Evolutionary conservation across 2,113 vertebrate species (phyloP).

Genomic region (Cheilinus undulatus): DNA sequence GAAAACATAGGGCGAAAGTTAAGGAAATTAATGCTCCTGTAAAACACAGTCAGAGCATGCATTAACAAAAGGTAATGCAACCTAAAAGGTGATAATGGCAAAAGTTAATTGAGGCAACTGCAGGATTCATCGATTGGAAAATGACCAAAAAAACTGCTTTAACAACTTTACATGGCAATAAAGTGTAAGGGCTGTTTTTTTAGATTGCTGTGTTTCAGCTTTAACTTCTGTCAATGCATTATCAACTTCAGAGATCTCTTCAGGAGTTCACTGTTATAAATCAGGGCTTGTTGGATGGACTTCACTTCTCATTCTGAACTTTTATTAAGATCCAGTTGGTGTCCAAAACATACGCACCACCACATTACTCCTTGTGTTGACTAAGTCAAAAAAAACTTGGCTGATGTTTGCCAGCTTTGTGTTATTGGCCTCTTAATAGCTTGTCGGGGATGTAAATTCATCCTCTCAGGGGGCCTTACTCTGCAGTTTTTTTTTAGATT

Average conservation of each 20-base stretch:
- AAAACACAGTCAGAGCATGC: too few species aligned
- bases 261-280: background rate
- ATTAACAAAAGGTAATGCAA: too few species aligned
- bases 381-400: constrained; percentile 25
- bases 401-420: background rate
- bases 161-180: background rate
- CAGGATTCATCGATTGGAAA: background rate
- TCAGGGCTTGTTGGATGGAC: background rate
- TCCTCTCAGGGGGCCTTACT: constrained; percentile 17
- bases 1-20: too few species aligned
- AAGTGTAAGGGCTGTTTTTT: background rate
- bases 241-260: background rate
- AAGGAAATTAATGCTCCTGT: background rate
- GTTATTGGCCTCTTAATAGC: constrained; percentile 26
- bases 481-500: constrained; percentile 28
- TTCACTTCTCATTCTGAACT: background rate
- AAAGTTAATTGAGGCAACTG: background rate
- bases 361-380: constrained; percentile 6
- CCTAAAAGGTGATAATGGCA: background rate
- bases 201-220: background rate
- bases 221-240: background rate
- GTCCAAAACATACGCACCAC: background rate
- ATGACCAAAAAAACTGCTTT: background rate
- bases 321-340: background rate
- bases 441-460: constrained; percentile 28